phyloP scores from a whole-genome alignment of 2,113 vertebrate species.

The Oreotrochilus melanogaster region DNA sequence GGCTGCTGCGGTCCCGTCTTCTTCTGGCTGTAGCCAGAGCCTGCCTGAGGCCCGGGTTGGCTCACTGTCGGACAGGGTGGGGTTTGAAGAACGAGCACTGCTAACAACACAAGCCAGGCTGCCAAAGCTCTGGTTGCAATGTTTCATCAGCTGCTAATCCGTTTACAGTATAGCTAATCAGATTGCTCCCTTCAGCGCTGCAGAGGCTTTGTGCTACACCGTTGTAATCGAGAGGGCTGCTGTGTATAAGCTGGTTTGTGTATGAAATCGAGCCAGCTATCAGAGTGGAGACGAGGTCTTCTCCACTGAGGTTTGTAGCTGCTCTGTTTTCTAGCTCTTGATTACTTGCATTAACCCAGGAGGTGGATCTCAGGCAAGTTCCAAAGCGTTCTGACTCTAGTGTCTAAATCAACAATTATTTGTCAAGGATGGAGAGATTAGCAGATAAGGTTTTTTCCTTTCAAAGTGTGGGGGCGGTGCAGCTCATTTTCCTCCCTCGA shows the following conservation, averaged over 20 bases:
- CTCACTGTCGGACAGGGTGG: rapidly evolving
- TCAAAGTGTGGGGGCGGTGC: neutral
- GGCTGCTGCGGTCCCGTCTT: neutral
- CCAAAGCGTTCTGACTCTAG: neutral
- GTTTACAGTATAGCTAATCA: neutral
- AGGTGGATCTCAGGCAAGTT: neutral
- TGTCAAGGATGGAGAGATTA: neutral
- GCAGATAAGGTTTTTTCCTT: neutral
- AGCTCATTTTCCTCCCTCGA: neutral
- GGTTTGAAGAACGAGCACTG: rapidly evolving
- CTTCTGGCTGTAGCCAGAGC: neutral
- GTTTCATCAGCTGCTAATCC: constrained; percentile 23
- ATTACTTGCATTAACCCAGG: neutral
- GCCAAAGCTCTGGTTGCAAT: neutral
- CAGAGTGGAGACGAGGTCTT: neutral
- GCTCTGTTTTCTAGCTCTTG: rapidly evolving
- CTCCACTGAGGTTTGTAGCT: neutral
- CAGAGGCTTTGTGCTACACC: neutral
- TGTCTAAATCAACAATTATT: neutral
- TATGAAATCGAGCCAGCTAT: neutral
- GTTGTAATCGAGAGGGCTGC: neutral
- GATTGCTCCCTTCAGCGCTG: neutral
- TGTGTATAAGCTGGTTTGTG: neutral
- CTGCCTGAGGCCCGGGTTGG: rapidly evolving
- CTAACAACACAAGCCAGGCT: neutral